phyloP scores from a whole-genome alignment of 2,797 vertebrate genomes.

The Protosalanx chinensis region DNA sequence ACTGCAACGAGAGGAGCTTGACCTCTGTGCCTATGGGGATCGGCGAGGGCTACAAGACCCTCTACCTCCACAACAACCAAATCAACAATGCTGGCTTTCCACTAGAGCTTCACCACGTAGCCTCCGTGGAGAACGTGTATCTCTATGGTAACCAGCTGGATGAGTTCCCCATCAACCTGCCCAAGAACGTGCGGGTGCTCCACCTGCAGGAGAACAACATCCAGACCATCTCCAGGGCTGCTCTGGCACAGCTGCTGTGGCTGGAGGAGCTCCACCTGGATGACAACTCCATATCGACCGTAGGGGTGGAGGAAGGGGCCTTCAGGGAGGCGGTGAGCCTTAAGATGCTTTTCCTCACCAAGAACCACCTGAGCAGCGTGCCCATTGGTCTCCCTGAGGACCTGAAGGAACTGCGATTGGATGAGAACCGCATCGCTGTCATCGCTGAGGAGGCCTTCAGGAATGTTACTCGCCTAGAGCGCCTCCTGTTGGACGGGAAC shows the following conservation, averaged over 20 bases:
- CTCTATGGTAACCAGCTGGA: constrained; percentile 94
- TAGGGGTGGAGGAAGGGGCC: constrained; percentile 91
- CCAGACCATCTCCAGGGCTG: constrained; percentile 87
- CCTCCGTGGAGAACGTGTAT: constrained; percentile 91
- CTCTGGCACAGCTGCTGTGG: constrained; percentile 86
- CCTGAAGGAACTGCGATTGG: constrained; percentile 86
- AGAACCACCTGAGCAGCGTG: constrained; percentile 93
- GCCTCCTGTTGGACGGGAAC: constrained; percentile 88
- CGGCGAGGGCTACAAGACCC: constrained; percentile 91
- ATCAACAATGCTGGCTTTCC: constrained; percentile 96
- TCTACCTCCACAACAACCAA: constrained; percentile 98
- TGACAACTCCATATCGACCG: constrained; percentile 93
- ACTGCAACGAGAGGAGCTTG: constrained; percentile 95
- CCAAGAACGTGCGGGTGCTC: constrained; percentile 87
- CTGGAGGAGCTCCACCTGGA: constrained; percentile 91
- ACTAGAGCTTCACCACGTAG: constrained; percentile 84
- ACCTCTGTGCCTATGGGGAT: constrained; percentile 97
- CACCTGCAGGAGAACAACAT: constrained; percentile 98
- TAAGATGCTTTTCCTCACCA: constrained; percentile 89
- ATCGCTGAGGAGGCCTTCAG: constrained; percentile 88
- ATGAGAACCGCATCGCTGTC: constrained; percentile 89
- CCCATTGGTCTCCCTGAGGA: constrained; percentile 89
- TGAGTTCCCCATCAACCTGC: constrained; percentile 93
- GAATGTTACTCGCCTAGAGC: constrained; percentile 85
- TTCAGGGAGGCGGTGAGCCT: constrained; percentile 89